A percentile compares a stretch with the other conserved stretches of the same genome.
phyloP scores from a whole-genome alignment of 2,113 vertebrate species.

The Puffinus mauretanicus region DNA sequence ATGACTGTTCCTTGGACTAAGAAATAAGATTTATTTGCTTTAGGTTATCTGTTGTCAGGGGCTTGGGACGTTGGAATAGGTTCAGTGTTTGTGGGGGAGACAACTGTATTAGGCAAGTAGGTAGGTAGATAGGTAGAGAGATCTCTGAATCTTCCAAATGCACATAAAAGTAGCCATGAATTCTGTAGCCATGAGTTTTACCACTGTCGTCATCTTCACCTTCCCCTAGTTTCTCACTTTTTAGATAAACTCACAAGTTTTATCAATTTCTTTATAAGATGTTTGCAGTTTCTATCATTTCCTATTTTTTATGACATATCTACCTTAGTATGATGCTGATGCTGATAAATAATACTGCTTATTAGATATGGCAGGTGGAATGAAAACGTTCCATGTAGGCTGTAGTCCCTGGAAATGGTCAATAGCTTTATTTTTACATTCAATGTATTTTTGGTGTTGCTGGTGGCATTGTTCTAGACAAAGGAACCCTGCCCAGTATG shows the following conservation, averaged over 20 bases:
- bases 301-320: not conserved
- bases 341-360: not conserved
- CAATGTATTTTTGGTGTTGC: slow-evolving; percentile 28
- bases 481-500: slow-evolving; percentile 51
- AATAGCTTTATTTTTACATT: slow-evolving; percentile 58
- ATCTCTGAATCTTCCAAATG: not conserved
- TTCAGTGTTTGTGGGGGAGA: not conserved
- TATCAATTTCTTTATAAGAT: not conserved
- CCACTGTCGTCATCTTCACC: not conserved
- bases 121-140: not conserved
- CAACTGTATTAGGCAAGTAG: not conserved
- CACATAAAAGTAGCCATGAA: not conserved
- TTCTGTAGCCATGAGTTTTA: not conserved
- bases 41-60: not conserved
- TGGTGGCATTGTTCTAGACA: slow-evolving; percentile 47
- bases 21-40: not conserved
- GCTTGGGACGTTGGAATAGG: not conserved
- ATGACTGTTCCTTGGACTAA: not conserved
- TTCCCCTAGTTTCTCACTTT: not conserved
- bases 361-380: not conserved
- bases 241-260: not conserved
- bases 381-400: slow-evolving; percentile 1
- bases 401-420: slow-evolving; percentile 21
- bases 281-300: not conserved
- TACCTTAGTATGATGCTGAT: not conserved